phyloP scores from a whole-genome alignment of 2,113 vertebrate genomes.

The Catagonus wagneri region DNA sequence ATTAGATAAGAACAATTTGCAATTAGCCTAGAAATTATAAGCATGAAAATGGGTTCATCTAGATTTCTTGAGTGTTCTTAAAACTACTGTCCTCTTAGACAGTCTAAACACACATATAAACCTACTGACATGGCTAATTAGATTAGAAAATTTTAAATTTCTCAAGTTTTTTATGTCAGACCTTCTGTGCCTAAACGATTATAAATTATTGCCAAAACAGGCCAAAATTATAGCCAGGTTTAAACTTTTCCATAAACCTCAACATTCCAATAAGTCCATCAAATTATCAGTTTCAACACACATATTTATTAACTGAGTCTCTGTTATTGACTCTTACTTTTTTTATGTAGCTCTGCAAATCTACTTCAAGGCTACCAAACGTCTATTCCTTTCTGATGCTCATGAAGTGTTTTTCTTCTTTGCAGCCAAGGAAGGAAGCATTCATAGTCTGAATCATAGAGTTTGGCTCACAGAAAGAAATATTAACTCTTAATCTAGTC shows the following conservation, averaged over 20 bases:
- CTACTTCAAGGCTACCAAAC: not conserved
- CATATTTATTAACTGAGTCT: not conserved
- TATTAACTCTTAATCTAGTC: not conserved
- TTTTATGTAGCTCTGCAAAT: not conserved
- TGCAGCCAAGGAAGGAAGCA: not conserved
- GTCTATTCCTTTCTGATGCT: not conserved
- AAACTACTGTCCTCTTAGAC: constrained; percentile 47
- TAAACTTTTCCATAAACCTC: not conserved
- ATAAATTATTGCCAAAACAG: not conserved
- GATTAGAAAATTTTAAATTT: constrained; percentile 46
- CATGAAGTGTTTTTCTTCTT: not conserved
- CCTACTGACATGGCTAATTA: constrained; percentile 54
- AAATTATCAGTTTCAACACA: not conserved
- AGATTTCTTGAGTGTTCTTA: constrained; percentile 68
- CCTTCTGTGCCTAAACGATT: constrained; percentile 1
- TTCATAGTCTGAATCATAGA: not conserved
- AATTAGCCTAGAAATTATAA: constrained; percentile 72
- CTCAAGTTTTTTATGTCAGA: not conserved
- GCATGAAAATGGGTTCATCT: constrained; percentile 50
- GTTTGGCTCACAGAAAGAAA: not conserved
- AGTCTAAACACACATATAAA: constrained; percentile 54
- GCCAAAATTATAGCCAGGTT: not conserved
- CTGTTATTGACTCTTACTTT: not conserved
- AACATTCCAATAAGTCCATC: not conserved
- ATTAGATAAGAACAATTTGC: constrained; percentile 73